Conservation (phyloP, 2,888 invertebrate species). For the Acleris holmiana region DNA sequence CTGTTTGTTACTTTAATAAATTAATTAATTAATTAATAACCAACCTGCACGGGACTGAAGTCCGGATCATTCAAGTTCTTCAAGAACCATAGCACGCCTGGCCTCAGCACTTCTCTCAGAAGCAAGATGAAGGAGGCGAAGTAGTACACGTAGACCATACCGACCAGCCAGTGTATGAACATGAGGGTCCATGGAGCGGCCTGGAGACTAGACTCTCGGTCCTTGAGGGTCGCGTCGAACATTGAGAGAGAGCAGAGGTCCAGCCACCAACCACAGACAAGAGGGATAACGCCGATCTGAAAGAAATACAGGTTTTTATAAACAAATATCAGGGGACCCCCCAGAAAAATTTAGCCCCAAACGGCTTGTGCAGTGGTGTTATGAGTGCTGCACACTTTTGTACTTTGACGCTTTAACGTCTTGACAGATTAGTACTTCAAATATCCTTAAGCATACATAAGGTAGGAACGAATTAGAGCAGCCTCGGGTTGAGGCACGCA, state of each 20-base stretch:
- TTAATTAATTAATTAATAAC: conserved; percentile 40
- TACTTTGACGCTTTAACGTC: no score
- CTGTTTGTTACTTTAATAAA: no score
- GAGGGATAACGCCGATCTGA: conserved; percentile 95
- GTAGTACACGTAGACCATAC: conserved; percentile 99
- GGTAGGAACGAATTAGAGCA: no score
- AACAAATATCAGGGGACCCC: no score
- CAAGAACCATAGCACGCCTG: conserved; percentile 99
- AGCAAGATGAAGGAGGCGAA: conserved; percentile 98
- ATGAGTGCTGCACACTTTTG: no score
- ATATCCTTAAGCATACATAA: no score
- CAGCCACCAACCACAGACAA: conserved; percentile 99
- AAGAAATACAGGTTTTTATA: conserved; percentile 13
- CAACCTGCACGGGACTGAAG: conserved; percentile 98
- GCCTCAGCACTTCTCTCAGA: conserved; percentile 96
- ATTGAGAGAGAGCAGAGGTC: conserved; percentile 98
- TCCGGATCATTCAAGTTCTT: conserved; percentile 99
- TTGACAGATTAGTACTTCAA: no score
- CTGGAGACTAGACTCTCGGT: conserved; percentile 94
- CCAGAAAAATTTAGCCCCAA: no score
- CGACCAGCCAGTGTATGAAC: conserved; percentile 99
- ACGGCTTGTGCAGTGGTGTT: no score
- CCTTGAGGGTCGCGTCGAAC: conserved; percentile 95
- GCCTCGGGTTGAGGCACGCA: no score
- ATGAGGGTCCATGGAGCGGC: conserved; percentile 98